phyloP scores from a whole-genome alignment of 2,113 vertebrate genomes.

The Isurus oxyrinchus region DNA sequence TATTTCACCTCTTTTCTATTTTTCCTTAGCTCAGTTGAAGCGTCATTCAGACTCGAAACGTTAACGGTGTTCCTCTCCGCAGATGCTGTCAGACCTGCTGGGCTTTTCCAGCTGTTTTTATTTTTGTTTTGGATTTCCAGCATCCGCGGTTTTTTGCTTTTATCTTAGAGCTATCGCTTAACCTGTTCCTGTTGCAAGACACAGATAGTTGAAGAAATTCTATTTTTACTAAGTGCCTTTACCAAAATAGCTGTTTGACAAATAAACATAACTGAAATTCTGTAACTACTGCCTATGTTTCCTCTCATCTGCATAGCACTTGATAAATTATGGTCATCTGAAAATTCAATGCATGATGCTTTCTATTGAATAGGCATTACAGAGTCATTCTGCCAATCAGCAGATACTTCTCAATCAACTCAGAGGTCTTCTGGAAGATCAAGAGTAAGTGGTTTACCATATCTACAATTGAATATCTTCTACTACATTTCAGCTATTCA shows the following conservation, averaged over 20 bases:
- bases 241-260: not conserved
- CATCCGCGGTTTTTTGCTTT: too few species aligned
- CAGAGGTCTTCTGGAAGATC: conserved; percentile 43
- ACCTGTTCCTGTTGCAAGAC: not conserved
- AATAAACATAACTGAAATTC: conserved; percentile 13
- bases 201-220: not conserved
- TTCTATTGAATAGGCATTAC: conserved; percentile 38
- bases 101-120: too few species aligned
- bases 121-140: too few species aligned
- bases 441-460: conserved; percentile 40
- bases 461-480: not conserved
- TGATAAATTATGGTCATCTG: not conserved
- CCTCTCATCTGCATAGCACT: not conserved
- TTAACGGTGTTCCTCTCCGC: too few species aligned
- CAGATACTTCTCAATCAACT: conserved; percentile 47
- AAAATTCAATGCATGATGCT: not conserved
- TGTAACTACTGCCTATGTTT: not conserved
- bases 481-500: not conserved
- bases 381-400: conserved; percentile 44
- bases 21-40: too few species aligned
- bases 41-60: too few species aligned
- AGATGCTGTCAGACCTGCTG: too few species aligned
- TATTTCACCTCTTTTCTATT: too few species aligned
- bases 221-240: conserved; percentile 39
- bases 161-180: not conserved